These are phyloP conservation scores for Karalla daura DNA, from an alignment of 2,797 vertebrate species.

Conservation along the genomic window DNA sequence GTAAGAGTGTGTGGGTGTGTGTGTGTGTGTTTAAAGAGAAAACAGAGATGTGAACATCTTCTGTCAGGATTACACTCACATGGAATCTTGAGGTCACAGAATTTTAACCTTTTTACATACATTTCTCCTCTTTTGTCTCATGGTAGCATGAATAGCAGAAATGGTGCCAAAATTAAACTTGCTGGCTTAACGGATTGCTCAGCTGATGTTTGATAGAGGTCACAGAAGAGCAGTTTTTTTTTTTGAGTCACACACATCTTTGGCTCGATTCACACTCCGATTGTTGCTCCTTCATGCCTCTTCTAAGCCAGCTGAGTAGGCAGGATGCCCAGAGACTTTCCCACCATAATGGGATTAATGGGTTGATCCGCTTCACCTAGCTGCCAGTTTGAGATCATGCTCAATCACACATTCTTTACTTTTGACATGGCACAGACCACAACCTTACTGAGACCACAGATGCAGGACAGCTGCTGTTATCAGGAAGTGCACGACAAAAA, in stretches of 20 bases:
- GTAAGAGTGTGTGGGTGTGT: too few species aligned
- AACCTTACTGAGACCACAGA: not conserved
- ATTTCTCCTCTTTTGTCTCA: not conserved
- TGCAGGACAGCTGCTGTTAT: too few species aligned
- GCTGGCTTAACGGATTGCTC: not conserved
- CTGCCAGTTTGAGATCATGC: conserved; percentile 8
- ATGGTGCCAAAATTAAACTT: not conserved
- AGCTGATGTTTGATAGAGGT: conserved; percentile 1
- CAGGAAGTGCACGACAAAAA: too few species aligned
- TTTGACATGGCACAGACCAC: not conserved
- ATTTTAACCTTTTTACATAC: not conserved
- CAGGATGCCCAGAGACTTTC: not conserved
- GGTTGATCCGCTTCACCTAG: not conserved
- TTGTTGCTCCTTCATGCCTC: not conserved
- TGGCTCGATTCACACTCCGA: not conserved
- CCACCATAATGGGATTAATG: conserved; percentile 21
- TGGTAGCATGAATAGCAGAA: not conserved
- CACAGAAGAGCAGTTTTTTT: not conserved
- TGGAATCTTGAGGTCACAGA: not conserved
- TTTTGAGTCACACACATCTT: not conserved
- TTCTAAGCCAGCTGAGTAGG: not conserved
- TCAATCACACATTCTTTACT: not conserved
- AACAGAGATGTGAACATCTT: not conserved
- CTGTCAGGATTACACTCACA: not conserved
- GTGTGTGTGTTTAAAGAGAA: conserved; percentile 12